Evolutionary conservation across 2,888 invertebrate species (phyloP).

Genomic region (Lepeophtheirus nordmannii): DNA sequence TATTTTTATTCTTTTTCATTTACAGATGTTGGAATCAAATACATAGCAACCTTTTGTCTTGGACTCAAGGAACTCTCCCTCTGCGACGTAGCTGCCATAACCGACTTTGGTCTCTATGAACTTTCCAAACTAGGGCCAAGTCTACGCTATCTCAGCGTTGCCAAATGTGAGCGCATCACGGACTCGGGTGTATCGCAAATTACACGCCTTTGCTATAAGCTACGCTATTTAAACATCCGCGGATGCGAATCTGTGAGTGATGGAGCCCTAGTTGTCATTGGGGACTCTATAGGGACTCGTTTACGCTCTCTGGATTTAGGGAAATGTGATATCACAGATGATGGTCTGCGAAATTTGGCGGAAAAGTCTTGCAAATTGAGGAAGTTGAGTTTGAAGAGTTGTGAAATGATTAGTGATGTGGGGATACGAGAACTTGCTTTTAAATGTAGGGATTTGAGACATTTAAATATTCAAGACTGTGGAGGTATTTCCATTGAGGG

Average conservation of each 20-base stretch:
- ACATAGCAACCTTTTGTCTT: slow-evolving; percentile 72
- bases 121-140: slow-evolving; percentile 69
- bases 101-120: slow-evolving; percentile 79
- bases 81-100: slow-evolving; percentile 72
- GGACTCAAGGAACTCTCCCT: slow-evolving; percentile 70
- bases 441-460: slow-evolving; percentile 71
- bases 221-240: slow-evolving; percentile 62
- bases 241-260: slow-evolving; percentile 87
- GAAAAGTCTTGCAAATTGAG: slow-evolving; percentile 67
- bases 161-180: slow-evolving; percentile 69
- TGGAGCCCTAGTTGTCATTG: slow-evolving; percentile 69
- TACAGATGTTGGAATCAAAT: slow-evolving; percentile 70
- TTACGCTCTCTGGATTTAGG: slow-evolving; percentile 77
- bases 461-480: slow-evolving; percentile 66
- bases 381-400: slow-evolving; percentile 72
- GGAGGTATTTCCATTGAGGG: slow-evolving; percentile 76
- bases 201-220: slow-evolving; percentile 63
- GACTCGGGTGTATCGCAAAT: slow-evolving; percentile 76
- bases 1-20: slow-evolving; percentile 38
- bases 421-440: slow-evolving; percentile 76
- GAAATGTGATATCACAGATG: slow-evolving; percentile 82
- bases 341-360: slow-evolving; percentile 66
- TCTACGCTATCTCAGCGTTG: slow-evolving; percentile 77
- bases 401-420: slow-evolving; percentile 74
- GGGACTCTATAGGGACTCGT: slow-evolving; percentile 61